Percentiles rank a stretch among this genome's conserved stretches.
Evolutionary conservation across 37 sponge, comb jelly and placozoan species (phyloP).

Genomic region (Bolinopsis microptera): DNA sequence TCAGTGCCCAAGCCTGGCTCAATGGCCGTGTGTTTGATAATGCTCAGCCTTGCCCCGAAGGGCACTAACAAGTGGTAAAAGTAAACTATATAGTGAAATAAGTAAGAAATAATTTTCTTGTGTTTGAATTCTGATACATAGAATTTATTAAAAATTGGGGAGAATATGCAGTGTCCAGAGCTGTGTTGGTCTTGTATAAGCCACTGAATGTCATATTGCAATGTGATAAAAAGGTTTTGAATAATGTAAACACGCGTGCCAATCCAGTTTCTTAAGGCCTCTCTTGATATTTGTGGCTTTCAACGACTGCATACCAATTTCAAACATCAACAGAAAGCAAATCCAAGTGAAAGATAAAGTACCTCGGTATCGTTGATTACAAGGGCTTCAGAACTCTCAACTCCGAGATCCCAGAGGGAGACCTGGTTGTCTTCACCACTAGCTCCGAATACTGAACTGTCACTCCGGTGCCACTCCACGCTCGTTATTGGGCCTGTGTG

Average conservation of each 20-base stretch:
- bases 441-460: constrained; percentile 93
- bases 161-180: too few relatives aligned
- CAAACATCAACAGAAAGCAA: too few relatives aligned
- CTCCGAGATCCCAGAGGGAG: constrained; percentile 93
- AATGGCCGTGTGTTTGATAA: not conserved
- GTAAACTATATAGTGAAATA: not conserved
- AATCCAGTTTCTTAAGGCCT: too few relatives aligned
- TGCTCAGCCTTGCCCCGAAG: not conserved
- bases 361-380: constrained; percentile 65
- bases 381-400: constrained; percentile 72
- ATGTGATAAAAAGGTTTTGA: too few relatives aligned
- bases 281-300: too few relatives aligned
- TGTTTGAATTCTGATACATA: not conserved
- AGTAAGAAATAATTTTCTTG: not conserved
- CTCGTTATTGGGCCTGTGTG: constrained; percentile 86
- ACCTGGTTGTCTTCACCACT: constrained; percentile 95
- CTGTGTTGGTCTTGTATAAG: too few relatives aligned
- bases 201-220: too few relatives aligned
- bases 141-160: too few relatives aligned
- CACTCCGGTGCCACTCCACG: constrained; percentile 91
- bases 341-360: too few relatives aligned
- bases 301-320: too few relatives aligned
- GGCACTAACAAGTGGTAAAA: not conserved
- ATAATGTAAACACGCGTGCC: too few relatives aligned
- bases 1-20: not conserved